phyloP scores from a whole-genome alignment of 2,113 vertebrate species.

The Montifringilla adamsi region DNA sequence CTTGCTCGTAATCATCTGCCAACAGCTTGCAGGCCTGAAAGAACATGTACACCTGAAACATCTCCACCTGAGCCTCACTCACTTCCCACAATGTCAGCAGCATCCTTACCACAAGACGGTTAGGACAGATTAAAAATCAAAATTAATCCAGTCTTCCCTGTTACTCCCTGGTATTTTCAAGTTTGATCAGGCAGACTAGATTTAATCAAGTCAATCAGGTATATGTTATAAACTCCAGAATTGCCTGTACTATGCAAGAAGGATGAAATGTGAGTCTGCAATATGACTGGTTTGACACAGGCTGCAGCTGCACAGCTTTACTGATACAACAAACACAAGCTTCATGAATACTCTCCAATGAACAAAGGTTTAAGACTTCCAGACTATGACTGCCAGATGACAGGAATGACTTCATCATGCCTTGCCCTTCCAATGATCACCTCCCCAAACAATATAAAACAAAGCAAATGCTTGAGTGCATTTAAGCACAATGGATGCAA shows the following conservation, averaged over 20 bases:
- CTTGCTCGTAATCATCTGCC: slow-evolving; percentile 94
- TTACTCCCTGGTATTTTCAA: not conserved
- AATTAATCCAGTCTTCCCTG: not conserved
- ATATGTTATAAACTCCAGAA: not conserved
- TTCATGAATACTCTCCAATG: rapidly evolving
- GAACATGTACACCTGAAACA: not conserved
- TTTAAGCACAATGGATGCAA: not conserved
- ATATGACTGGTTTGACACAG: not conserved
- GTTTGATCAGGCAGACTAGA: not conserved
- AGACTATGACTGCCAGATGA: not conserved
- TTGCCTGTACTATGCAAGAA: not conserved
- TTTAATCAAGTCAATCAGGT: not conserved
- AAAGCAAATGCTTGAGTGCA: not conserved
- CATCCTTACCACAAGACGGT: not conserved
- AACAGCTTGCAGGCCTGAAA: slow-evolving; percentile 89
- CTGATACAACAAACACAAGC: not conserved
- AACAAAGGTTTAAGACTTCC: not conserved
- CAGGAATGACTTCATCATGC: not conserved
- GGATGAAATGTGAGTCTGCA: not conserved
- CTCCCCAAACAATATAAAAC: not conserved
- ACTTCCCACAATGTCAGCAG: not conserved
- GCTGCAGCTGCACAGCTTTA: not conserved
- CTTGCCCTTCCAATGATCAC: not conserved
- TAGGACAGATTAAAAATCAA: not conserved
- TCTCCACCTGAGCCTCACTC: not conserved